Evolutionary conservation across 2,113 vertebrate species (phyloP).

Genomic region (Salminus brasiliensis): DNA sequence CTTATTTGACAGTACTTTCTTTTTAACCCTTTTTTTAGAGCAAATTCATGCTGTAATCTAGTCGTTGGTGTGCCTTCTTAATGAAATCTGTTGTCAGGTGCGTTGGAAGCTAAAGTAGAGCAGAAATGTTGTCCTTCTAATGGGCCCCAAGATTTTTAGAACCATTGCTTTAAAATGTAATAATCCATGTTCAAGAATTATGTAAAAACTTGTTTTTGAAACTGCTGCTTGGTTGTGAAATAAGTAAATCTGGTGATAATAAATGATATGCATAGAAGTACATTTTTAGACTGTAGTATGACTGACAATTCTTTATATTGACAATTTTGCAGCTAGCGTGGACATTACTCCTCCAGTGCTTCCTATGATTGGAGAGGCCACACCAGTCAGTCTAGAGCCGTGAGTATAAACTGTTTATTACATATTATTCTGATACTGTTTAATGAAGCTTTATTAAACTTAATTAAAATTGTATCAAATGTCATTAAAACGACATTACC

Average conservation of each 20-base stretch:
- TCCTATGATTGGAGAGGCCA: conserved; percentile 85
- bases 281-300: background rate
- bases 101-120: too few relatives aligned
- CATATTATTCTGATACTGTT: background rate
- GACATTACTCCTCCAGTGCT: conserved; percentile 91
- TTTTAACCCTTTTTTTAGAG: background rate
- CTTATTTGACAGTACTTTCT: background rate
- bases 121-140: too few relatives aligned
- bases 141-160: too few relatives aligned
- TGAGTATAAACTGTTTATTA: conserved; percentile 72
- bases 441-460: too few relatives aligned
- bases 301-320: conserved; percentile 24
- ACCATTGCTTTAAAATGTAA: background rate
- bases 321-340: conserved; percentile 81
- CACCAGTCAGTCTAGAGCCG: conserved; percentile 96
- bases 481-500: too few relatives aligned
- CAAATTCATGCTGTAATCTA: background rate
- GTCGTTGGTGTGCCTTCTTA: too few relatives aligned
- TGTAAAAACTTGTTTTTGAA: background rate
- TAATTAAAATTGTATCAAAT: too few relatives aligned
- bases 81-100: background rate
- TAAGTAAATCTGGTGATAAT: background rate
- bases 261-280: background rate
- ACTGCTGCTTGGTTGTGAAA: background rate
- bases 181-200: background rate